Base-by-base conservation (phyloP, 2,797 vertebrate genomes). In the Garrulus glandarius region DNA sequence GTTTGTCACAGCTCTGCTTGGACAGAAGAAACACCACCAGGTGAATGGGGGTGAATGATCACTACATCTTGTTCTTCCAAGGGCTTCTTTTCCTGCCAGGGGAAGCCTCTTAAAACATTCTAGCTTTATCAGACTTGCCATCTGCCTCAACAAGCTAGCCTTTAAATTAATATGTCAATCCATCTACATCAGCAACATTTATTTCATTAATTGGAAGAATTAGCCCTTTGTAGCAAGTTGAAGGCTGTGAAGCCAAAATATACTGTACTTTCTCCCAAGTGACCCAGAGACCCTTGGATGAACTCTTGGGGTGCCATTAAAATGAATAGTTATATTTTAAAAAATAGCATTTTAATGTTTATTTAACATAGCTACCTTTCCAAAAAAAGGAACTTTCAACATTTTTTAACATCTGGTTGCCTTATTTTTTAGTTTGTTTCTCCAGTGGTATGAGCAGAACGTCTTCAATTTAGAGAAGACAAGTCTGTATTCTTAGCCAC, bases 161-260 rank as follows among this genome's bases (percentile, higher is more conserved):
- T 92, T 93, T 95, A 89, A 97, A 97, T 92, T 96, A 91, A 97
- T 97, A 97, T 97, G 91, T 98, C 96, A 95, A 92, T 96, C 94
- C 93, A 95, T 95, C 95, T 95, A 95, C 87, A 96, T 96, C 93
- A 94, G 91, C 76, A 95, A 78, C 92, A 82, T 97, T 95, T 95
- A 95, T 97, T 97, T 97, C 93, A 97, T 97, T 98, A 98, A 98
- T 98, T 98, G 97, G 85, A 98, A 98, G 97, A 98, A 98, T 97
- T 98, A 97, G 94, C 44, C 97, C 96, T 98, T 98, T 98, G 97
- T 98, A 97, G 92, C 89, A 93, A 95, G 87, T 87, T 71, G 36
- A 97, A 96, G 93, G 92, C 94, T 50, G 50, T 69, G 41, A 91
- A 98, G 98, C 97, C 97, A 98, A 98, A 97, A 97, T 95, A 97